Base-by-base conservation (phyloP, 2,797 vertebrate species). In the Luscinia luscinia region DNA sequence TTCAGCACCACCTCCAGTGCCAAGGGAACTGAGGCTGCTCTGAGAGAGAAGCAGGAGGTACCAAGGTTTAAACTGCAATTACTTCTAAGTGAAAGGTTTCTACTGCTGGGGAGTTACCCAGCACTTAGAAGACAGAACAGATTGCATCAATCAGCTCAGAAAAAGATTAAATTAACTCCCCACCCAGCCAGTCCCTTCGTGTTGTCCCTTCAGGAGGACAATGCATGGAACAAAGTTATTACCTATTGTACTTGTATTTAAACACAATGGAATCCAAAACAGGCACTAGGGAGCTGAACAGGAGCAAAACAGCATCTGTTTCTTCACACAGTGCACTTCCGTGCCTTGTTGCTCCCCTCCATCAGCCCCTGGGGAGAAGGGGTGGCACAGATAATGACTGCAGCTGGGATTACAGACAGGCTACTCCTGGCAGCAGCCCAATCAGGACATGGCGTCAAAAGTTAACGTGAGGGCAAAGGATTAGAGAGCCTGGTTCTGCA, bases 261-360 rank as follows among this genome's bases (percentile, higher is more conserved):
- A 93, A 87, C 54, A 94, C 89, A 90, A 81, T 48, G 11, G 78
- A 89, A 46, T 54, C 72, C 58, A 72, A 83, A 95, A 15, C 57
- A 94, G 85, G 51, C 90, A 82, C 95, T 34, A n/a, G 92, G 90
- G 92, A 94, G 63, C 34, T 45, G 43, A 87, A 54, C 34, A 79
- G 36, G 34, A 92, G 74, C 77, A 93, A 92, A 97, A 95, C 91
- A 93, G 72, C 88, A 93, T 72, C 93, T 94, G 94, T 90, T 95
- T 93, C 86, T 88, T 90, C 72, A 80, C 23, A 51, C 57, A 75
- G 36, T 17, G 57, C 51, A 15, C 36, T 73, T 91, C 83, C 14
- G 12, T 87, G 77, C 86, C 67, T 82, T 61, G 77, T n/a, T 74
- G 70, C 77, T 95, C 74, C 85, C 43, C 73, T 48, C 74, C 59